phyloP scores from a whole-genome alignment of 2,113 vertebrate genomes.

The Apteryx owenii region DNA sequence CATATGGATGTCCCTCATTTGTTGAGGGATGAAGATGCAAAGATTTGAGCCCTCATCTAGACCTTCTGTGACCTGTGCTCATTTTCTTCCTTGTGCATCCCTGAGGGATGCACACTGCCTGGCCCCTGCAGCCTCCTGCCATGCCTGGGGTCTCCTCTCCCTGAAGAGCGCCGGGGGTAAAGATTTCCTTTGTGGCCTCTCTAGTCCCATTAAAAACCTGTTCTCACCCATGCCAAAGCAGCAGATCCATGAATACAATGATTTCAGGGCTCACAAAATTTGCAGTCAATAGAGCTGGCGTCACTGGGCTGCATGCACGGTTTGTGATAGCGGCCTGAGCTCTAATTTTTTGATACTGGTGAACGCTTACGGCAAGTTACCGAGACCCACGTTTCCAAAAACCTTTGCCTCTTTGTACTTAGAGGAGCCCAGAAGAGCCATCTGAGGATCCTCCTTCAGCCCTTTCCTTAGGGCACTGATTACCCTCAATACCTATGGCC shows the following conservation, averaged over 20 bases:
- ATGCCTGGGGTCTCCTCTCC: background rate
- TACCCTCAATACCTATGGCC: rapidly evolving
- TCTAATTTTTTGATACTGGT: background rate
- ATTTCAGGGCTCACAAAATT: rapidly evolving
- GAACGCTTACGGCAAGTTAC: too few species aligned
- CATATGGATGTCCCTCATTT: background rate
- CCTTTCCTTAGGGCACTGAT: rapidly evolving
- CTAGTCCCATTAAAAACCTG: rapidly evolving
- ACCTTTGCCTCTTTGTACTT: background rate
- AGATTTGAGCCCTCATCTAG: background rate
- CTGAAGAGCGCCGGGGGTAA: rapidly evolving
- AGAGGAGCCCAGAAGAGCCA: background rate
- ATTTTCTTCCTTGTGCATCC: background rate
- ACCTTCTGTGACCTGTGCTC: background rate
- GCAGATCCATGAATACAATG: too few species aligned
- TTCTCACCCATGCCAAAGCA: rapidly evolving
- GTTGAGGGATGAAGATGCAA: background rate
- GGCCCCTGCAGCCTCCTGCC: background rate
- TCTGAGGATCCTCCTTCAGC: rapidly evolving
- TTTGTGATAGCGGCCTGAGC: too few species aligned
- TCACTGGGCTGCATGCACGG: rapidly evolving
- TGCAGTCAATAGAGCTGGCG: background rate
- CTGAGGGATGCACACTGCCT: rapidly evolving
- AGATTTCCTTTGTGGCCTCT: background rate
- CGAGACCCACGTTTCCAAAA: background rate